A percentile compares a stretch with the other conserved stretches of the same genome.
Conservation (phyloP, 2,888 invertebrate species). For the Portevinia maculata region DNA sequence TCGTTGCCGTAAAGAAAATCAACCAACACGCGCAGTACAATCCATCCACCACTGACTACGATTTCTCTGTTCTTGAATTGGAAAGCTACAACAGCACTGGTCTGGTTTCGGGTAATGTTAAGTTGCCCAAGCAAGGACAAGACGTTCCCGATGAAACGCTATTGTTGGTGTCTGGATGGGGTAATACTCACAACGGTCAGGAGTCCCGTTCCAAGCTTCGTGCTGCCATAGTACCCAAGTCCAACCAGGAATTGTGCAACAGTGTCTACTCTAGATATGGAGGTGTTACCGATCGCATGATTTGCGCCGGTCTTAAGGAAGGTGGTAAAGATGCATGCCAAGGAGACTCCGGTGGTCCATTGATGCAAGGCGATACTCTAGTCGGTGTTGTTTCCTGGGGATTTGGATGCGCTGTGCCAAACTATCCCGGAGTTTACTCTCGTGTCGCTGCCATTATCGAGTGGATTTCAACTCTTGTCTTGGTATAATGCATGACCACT, state of each 20-base stretch:
- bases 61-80: conserved; percentile 82
- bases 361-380: conserved; percentile 75
- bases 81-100: conserved; percentile 69
- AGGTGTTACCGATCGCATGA: conserved; percentile 79
- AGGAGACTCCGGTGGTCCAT: conserved; percentile 81
- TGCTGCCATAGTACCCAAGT: conserved; percentile 78
- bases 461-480: conserved; percentile 76
- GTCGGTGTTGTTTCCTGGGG: conserved; percentile 82
- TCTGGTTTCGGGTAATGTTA: conserved; percentile 75
- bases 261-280: conserved; percentile 76
- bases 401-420: conserved; percentile 79
- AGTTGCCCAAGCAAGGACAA: conserved; percentile 76
- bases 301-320: conserved; percentile 78
- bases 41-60: conserved; percentile 81
- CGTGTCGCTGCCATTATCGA: conserved; percentile 78
- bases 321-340: conserved; percentile 80
- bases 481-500: neutral
- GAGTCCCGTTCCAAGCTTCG: conserved; percentile 76
- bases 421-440: conserved; percentile 79
- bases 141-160: conserved; percentile 77
- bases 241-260: conserved; percentile 77
- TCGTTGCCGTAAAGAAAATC: conserved; percentile 78
- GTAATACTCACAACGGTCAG: conserved; percentile 77
- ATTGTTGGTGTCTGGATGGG: conserved; percentile 80
- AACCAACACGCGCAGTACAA: conserved; percentile 81